phyloP scores from a whole-genome alignment of 1,140 invertebrate genomes.

The Leptopilina clavipes region DNA sequence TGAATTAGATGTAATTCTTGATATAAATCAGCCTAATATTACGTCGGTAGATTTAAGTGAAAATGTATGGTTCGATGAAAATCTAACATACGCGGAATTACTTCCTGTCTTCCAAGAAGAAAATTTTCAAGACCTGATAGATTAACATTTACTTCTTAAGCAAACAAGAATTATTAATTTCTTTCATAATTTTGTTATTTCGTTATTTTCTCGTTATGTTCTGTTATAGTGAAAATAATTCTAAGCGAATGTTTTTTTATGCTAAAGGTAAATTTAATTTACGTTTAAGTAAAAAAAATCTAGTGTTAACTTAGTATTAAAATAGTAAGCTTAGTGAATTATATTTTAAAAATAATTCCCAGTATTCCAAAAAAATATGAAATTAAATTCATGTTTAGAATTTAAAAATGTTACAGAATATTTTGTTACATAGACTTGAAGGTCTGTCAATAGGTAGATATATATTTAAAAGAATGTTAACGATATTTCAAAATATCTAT shows the following conservation, averaged over 20 bases:
- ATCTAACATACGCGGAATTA: conserved; percentile 3
- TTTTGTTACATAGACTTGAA: too few species aligned
- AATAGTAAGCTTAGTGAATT: not conserved
- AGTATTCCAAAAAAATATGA: not conserved
- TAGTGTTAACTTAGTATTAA: not conserved
- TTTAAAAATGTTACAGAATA: too few species aligned
- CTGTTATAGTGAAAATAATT: not conserved
- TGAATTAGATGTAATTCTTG: not conserved
- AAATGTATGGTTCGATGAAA: not conserved
- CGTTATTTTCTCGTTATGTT: not conserved
- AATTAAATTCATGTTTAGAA: too few species aligned
- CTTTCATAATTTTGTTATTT: not conserved
- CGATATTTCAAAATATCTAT: too few species aligned
- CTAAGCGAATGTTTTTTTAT: too few species aligned
- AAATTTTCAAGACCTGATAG: not conserved
- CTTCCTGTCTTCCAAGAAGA: not conserved
- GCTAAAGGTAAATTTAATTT: not conserved
- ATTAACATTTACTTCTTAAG: not conserved
- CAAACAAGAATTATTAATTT: too few species aligned
- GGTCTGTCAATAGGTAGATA: too few species aligned
- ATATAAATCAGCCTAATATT: not conserved
- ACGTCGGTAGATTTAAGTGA: not conserved
- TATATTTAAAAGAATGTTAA: too few species aligned
- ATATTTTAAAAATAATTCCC: not conserved
- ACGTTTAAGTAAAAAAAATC: not conserved